These are phyloP conservation scores for Bufo gargarizans DNA, from an alignment of 2,113 vertebrate genomes.

Conservation along the genomic window DNA sequence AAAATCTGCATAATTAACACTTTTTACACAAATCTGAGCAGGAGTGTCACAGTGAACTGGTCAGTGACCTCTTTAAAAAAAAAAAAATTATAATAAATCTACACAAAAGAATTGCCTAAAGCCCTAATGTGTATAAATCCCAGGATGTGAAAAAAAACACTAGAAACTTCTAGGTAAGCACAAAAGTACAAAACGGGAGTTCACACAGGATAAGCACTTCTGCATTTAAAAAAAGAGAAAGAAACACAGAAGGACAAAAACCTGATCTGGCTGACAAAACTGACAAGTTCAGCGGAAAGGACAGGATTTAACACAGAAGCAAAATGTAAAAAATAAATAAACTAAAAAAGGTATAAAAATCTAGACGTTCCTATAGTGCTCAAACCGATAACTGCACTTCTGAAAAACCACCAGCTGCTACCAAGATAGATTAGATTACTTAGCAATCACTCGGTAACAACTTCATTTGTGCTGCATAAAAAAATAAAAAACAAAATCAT, in stretches of 20 bases:
- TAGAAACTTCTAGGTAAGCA: conserved; percentile 2
- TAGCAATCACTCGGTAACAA: background rate
- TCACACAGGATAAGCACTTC: background rate
- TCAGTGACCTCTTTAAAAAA: background rate
- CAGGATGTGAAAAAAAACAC: background rate
- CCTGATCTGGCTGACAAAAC: background rate
- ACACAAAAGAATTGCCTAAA: conserved; percentile 1
- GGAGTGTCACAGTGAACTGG: background rate
- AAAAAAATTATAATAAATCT: no score
- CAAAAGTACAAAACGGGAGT: conserved; percentile 25
- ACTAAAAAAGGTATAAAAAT: background rate
- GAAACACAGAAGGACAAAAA: background rate
- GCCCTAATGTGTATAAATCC: background rate
- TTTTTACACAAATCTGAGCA: background rate
- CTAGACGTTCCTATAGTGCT: background rate
- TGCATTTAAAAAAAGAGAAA: background rate
- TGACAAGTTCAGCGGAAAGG: background rate
- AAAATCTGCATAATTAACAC: conserved; percentile 4
- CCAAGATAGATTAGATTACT: conserved; percentile 17
- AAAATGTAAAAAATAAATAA: background rate
- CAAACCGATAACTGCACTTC: background rate
- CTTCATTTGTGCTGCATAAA: conserved; percentile 1
- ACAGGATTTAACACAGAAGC: background rate
- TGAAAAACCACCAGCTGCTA: conserved; percentile 33
- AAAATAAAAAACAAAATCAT: conserved; percentile 32